phyloP scores from a whole-genome alignment of 53 echinoderm and acorn worm species.

The Henricia sp. region DNA sequence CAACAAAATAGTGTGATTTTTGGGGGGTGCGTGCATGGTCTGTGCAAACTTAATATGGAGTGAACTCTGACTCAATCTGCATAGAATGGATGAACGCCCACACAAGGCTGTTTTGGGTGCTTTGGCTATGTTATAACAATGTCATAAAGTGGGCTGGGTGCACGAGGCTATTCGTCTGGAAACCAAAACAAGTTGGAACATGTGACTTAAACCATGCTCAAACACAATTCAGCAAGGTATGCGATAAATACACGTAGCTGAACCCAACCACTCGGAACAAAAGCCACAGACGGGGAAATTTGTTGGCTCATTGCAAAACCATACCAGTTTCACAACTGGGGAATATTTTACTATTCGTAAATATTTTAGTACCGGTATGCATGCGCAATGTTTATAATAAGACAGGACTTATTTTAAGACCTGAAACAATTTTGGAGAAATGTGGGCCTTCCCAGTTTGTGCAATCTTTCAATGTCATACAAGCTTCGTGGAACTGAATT shows the following conservation, averaged over 20 bases:
- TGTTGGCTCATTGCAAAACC: background rate
- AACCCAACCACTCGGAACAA: background rate
- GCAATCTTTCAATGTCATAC: too few species aligned
- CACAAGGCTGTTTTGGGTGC: constrained; percentile 30
- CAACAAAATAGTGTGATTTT: too few species aligned
- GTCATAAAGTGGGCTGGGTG: constrained; percentile 13
- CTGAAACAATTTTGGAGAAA: too few species aligned
- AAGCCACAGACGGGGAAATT: background rate
- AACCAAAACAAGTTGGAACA: constrained; percentile 54
- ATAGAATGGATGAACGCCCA: constrained; percentile 51
- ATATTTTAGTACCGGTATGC: background rate
- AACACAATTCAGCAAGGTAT: background rate
- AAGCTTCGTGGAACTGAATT: too few species aligned
- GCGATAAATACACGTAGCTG: background rate
- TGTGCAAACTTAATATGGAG: background rate
- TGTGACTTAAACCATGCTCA: constrained; percentile 6
- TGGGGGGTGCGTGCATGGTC: background rate
- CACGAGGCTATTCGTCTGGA: background rate
- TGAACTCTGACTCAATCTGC: constrained; percentile 52
- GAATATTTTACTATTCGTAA: background rate
- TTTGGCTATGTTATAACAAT: background rate
- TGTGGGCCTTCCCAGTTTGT: too few species aligned
- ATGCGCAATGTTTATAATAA: background rate
- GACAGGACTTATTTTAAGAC: too few species aligned
- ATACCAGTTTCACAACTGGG: constrained; percentile 24